phyloP scores from a whole-genome alignment of 2,113 vertebrate species.

The Solea solea region DNA sequence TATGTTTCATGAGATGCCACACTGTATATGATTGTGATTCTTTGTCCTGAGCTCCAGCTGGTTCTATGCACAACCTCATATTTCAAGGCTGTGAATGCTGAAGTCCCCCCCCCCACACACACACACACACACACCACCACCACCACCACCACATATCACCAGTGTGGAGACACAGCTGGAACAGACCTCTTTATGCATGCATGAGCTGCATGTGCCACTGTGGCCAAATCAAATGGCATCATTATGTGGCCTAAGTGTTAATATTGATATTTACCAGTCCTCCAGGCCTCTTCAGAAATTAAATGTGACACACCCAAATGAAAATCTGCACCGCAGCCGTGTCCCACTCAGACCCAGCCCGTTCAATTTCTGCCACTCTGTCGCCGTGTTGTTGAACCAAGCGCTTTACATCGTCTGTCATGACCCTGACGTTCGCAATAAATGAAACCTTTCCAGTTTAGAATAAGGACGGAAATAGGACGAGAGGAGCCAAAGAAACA shows the following conservation, averaged over 20 bases:
- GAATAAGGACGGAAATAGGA: not conserved
- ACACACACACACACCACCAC: no score
- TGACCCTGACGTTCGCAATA: constrained; percentile 87
- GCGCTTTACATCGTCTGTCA: constrained; percentile 86
- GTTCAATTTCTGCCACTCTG: constrained; percentile 87
- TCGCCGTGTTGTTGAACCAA: constrained; percentile 89
- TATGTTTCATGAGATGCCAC: no score
- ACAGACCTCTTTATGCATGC: constrained; percentile 86
- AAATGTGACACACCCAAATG: constrained; percentile 87
- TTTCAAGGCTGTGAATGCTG: not conserved
- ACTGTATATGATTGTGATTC: not conserved
- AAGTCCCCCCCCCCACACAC: not conserved
- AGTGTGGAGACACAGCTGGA: constrained; percentile 56
- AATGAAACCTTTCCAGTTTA: not conserved
- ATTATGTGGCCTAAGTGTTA: constrained; percentile 90
- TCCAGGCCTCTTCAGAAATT: constrained; percentile 86
- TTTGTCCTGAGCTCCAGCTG: not conserved
- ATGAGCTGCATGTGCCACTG: constrained; percentile 80
- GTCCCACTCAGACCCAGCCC: constrained; percentile 75
- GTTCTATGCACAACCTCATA: not conserved
- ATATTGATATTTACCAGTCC: constrained; percentile 91
- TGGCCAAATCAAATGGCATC: constrained; percentile 88
- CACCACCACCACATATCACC: constrained; percentile 7
- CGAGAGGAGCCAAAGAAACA: no score
- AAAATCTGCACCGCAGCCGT: constrained; percentile 74